Base-by-base conservation (phyloP, 2,888 invertebrate species). In the Terebella lapidaria region DNA sequence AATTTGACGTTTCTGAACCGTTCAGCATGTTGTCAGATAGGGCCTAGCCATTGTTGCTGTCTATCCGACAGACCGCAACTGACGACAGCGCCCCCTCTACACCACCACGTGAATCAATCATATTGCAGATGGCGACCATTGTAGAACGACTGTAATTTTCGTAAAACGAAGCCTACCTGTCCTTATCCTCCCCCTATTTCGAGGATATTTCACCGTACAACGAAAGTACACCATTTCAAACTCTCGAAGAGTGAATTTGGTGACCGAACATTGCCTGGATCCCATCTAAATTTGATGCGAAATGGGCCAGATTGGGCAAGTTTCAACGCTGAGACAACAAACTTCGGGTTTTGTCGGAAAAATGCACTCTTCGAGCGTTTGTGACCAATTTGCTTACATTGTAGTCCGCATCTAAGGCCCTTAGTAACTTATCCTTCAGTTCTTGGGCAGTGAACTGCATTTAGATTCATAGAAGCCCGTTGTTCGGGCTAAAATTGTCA, bases 371-470 rank as follows among this genome's bases (percentile, higher is more conserved):
- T 10, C 42, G 42, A 10, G 42, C 42, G 42, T 35, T 35, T 35
- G 10, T 10, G 10, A 10, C 10, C 42, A n/a, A 35, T 15, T 15
- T n/a, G 49, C 93, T 93, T 91, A 94, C 94, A 93, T 94, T 93
- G 87, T 94, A 92, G 86, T 92, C 91, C 86, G 87, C 89, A 89
- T 94, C 94, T 87, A 94, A 88, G 84, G 93, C 91, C 88, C 90
- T 89, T 86, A 91, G 89, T 88, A 94, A 89, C 88, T 89, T 91
- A 86, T 91, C 89, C 86, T 92, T 92, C 86, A 94, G 88, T 86
- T 93, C 91, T 70, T 72, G 72, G 72, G 79, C 82, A 80, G 83
- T 82, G 79, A 80, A 81, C 83, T 83, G 84, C 84, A 84, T 84
- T 71, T 72, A 76, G 74, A 68, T 69, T 67, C 70, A 72, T 71